Base-by-base conservation (phyloP, 2,113 vertebrate genomes). In the Gymnobelideus leadbeateri region DNA sequence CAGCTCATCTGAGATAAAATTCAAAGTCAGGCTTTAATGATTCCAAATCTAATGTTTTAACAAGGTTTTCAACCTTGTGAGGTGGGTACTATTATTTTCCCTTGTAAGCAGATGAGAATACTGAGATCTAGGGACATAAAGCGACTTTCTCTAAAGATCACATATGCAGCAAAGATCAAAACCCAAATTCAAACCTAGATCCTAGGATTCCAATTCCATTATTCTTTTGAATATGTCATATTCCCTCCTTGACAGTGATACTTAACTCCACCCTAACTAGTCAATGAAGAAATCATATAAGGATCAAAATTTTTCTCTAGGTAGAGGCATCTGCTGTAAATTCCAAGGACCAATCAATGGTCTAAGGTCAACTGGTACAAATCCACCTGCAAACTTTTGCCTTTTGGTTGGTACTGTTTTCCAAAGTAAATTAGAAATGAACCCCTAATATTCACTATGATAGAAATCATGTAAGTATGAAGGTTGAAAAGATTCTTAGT, bases 401-500 rank as follows among this genome's bases (percentile, higher is more conserved):
- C 31, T 51, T 94, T 94, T 90, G 49, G 4, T 61, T 93, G 51
- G 46, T 50, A 21, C 89, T 94, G 0, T 49, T 77, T n/a, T 21
- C 91, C 37, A 95, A 14, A 84, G 50, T 8, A 84, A 94, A 51
- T 14, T 92, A 93, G 3, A 51, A 89, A 46, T 61, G 28, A 77
- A 93, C 53, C 19, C 46, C 9, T n/a, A 89, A 25, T 92, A 92
- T 5, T 5, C 92, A 95, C 91, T 91, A n/a, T 31, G 14, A 1
- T 16, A 91, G 11, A 90, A 89, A 94, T 37, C 26, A 0, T 50
- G 0, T 28, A 90, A 93, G 10, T 3, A 28, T 68, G 28, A 21
- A 26, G 28, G 51, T 94, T 92, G 53, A 19, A 55, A 92, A 57
- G 50, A 95, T 92, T 93, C 8, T 53, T 12, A 84, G 8, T 84